phyloP scores from a whole-genome alignment of 2,113 vertebrate genomes.

The Nycticryphes semicollaris region DNA sequence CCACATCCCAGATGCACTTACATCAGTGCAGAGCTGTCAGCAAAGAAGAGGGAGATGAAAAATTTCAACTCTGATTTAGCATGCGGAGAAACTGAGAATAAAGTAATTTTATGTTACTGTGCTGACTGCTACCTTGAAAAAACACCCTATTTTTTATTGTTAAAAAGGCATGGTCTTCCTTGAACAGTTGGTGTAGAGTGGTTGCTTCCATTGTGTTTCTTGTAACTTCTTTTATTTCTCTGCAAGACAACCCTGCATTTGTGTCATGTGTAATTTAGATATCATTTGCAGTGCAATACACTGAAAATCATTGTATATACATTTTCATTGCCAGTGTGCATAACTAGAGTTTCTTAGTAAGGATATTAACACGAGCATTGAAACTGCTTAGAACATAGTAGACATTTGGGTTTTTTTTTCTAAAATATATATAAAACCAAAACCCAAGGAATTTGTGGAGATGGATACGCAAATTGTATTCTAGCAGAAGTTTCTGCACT shows the following conservation, averaged over 20 bases:
- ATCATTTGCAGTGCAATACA: not conserved
- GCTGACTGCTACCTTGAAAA: not conserved
- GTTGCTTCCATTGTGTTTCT: not conserved
- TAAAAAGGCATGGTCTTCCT: not conserved
- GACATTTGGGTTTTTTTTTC: not conserved
- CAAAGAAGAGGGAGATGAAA: not conserved
- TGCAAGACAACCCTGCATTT: not conserved
- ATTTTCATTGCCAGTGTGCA: not conserved
- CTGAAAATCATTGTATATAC: not conserved
- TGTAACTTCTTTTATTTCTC: not conserved
- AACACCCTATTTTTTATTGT: not conserved
- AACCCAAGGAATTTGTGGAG: not conserved
- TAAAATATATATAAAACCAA: not conserved
- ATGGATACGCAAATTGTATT: not conserved
- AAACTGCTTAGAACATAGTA: not conserved
- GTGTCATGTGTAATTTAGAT: not conserved
- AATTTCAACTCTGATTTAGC: not conserved
- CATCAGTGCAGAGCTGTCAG: not conserved
- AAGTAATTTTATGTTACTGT: not conserved
- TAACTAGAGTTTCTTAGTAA: not conserved
- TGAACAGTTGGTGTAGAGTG: not conserved
- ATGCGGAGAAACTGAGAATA: not conserved
- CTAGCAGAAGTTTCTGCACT: not conserved
- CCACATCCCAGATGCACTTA: not conserved
- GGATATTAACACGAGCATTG: not conserved